Conservation (phyloP, 2,797 vertebrate genomes). For the Lepus oiostolus region DNA sequence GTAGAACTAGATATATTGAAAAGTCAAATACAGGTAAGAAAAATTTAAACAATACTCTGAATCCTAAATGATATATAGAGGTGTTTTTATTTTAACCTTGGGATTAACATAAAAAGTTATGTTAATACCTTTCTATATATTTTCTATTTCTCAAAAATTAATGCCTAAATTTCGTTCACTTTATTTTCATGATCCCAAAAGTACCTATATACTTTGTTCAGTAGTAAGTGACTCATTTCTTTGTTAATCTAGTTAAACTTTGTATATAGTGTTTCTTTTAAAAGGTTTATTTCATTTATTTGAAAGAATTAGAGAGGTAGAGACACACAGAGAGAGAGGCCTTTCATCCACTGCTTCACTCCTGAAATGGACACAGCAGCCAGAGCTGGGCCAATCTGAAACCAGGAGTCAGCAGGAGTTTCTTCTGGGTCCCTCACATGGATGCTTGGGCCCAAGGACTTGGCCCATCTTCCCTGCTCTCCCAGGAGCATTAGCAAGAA, state of each 20-base stretch:
- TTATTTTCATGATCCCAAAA: not conserved
- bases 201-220: not conserved
- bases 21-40: conserved; percentile 6
- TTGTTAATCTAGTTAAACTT: not conserved
- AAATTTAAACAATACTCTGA: not conserved
- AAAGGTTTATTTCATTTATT: too few relatives aligned
- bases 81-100: not conserved
- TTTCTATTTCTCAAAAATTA: conserved; percentile 46
- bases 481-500: too few relatives aligned
- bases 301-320: too few relatives aligned
- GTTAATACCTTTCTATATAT: not conserved
- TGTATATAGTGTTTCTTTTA: not conserved
- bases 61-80: not conserved
- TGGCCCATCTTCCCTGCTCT: too few relatives aligned
- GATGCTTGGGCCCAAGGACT: too few relatives aligned
- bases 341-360: too few relatives aligned
- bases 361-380: too few relatives aligned
- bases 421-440: too few relatives aligned
- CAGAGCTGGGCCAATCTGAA: too few relatives aligned
- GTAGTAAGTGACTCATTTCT: not conserved
- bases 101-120: conserved; percentile 13
- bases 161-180: not conserved
- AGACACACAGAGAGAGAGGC: too few relatives aligned
- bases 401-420: too few relatives aligned
- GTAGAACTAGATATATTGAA: not conserved